These are phyloP conservation scores for Pemphredon lugubris DNA, from an alignment of 2,888 invertebrate genomes.

Conservation along the genomic window DNA sequence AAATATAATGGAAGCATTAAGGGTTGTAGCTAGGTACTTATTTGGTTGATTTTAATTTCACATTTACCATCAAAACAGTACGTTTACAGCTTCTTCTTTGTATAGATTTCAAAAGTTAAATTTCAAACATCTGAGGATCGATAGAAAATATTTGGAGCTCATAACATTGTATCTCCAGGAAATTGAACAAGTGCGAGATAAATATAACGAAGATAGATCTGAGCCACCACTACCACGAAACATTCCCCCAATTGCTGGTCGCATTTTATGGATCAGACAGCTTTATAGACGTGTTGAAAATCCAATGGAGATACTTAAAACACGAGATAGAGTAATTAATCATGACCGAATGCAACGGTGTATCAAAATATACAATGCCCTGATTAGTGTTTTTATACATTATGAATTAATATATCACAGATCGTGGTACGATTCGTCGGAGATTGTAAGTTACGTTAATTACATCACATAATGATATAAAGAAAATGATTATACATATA, in stretches of 20 bases:
- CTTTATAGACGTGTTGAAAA: conserved; percentile 87
- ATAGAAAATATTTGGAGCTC: conserved; percentile 88
- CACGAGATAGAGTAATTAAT: conserved; percentile 81
- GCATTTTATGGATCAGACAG: conserved; percentile 92
- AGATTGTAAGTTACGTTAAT: conserved; percentile 83
- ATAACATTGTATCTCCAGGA: conserved; percentile 86
- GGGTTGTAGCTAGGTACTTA: conserved; percentile 77
- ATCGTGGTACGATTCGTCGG: conserved; percentile 90
- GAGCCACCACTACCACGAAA: conserved; percentile 88
- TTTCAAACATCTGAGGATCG: conserved; percentile 87
- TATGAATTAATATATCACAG: conserved; percentile 92
- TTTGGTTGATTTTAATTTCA: no score
- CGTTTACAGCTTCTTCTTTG: background rate
- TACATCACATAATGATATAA: no score
- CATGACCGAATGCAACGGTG: conserved; percentile 88
- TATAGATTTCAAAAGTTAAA: conserved; percentile 88
- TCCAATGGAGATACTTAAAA: conserved; percentile 87
- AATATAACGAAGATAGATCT: conserved; percentile 90
- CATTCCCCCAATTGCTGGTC: conserved; percentile 90
- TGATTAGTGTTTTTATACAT: conserved; percentile 90
- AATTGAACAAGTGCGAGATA: conserved; percentile 87
- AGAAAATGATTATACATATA: no score
- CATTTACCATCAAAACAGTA: background rate
- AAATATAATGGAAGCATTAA: conserved; percentile 79
- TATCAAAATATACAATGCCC: conserved; percentile 89